Conservation (phyloP, 2,888 invertebrate genomes). For the Deilephila porcellus region DNA sequence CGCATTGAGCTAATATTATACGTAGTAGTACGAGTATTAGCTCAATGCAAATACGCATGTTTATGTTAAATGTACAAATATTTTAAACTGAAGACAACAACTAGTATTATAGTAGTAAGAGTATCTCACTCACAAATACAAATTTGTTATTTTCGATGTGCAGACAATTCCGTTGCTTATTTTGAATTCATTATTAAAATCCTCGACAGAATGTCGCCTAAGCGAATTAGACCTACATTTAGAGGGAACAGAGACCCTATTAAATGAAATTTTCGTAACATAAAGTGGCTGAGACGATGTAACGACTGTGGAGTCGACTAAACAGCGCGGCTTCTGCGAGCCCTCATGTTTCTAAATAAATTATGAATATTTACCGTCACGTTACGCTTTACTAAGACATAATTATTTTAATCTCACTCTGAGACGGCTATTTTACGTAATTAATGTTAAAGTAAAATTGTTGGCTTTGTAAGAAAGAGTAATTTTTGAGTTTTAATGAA, state of each 20-base stretch:
- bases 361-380: conserved; percentile 80
- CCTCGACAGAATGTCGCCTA: conserved; percentile 41
- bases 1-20: too few species aligned
- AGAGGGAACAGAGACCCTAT: conserved; percentile 65
- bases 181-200: conserved; percentile 37
- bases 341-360: conserved; percentile 79
- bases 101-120: neutral
- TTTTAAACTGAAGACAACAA: too few species aligned
- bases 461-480: conserved; percentile 39
- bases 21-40: too few species aligned
- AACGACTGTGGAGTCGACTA: conserved; percentile 61
- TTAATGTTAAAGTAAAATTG: conserved; percentile 64
- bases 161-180: conserved; percentile 27
- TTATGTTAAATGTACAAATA: too few species aligned
- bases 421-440: conserved; percentile 71
- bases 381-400: conserved; percentile 74
- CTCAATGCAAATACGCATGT: too few species aligned
- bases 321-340: conserved; percentile 60
- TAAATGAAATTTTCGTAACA: conserved; percentile 75
- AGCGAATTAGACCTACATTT: conserved; percentile 67
- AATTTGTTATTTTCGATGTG: conserved; percentile 5
- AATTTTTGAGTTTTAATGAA: conserved; percentile 33
- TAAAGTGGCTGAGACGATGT: conserved; percentile 70
- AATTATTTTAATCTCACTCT: conserved; percentile 78
- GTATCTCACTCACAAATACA: neutral